Base-by-base conservation (phyloP, 2,113 vertebrate genomes). In the Cyprinodon variegatus region DNA sequence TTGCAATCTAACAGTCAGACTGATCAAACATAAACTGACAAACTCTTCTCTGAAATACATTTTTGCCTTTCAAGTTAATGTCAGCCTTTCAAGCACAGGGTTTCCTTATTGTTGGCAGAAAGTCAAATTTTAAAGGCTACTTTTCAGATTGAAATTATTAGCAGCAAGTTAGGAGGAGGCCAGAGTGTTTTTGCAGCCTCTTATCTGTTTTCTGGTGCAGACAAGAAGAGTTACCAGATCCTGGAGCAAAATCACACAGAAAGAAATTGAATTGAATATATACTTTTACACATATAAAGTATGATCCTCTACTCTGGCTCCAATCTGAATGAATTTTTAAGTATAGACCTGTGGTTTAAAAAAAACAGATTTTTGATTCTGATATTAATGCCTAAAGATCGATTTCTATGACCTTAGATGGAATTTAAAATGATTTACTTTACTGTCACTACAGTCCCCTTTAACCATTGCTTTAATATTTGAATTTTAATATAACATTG, bases 161-260 rank as follows among this genome's bases (percentile, higher is more conserved):
- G 83, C 69, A 68, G 15, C 64, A 37, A 74, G 68, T 79, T 73
- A 80, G 71, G 71, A 68, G 37, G 73, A 67, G 70, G 41, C 45
- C 61, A 74, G 64, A 61, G 73, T 68, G 57, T 48, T 3, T 78
- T 73, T 62, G 10, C 83, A 63, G 60, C 77, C 68, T 79, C 63
- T 68, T 20, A 76, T 87, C 63, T 83, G 64, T 60, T 59, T 69
- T 65, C 65, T 53, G 69, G 76, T 20, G 63, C 72, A 65, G 81
- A 72, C 70, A 78, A 69, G 67, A 59, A 37, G 57, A 61, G 45
- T 39, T 59, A 2, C 60, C 63, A 61, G 11, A 40, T 41, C 36
- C 43, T 53, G 43, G 53, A 65, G 57, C 59, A 61, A 84, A 90
- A 82, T 61, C 22, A 61, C 60, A 36, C 22, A 61, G 1, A 62